Evolutionary conservation across 1,140 invertebrate genomes (phyloP).

Genomic region (Ooceraea biroi): DNA sequence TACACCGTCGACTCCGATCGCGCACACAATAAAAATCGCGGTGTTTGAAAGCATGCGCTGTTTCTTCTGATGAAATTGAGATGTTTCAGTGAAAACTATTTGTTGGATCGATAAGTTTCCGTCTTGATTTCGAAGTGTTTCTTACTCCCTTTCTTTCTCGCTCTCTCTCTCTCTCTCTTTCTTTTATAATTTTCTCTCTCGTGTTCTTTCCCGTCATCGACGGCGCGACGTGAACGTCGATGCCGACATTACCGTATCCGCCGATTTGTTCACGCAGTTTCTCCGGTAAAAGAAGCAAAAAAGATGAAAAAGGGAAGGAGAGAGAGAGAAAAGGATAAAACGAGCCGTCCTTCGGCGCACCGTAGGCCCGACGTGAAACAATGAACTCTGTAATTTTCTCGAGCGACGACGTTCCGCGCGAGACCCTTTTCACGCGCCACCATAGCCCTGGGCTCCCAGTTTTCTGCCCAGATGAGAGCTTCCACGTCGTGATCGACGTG

Average conservation of each 20-base stretch:
- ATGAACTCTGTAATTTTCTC: slow-evolving; percentile 77
- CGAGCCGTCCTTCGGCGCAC: slow-evolving; percentile 50
- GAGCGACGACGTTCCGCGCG: slow-evolving; percentile 67
- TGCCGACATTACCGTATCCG: slow-evolving; percentile 56
- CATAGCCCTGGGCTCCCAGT: slow-evolving; percentile 71
- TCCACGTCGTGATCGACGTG: slow-evolving; percentile 52
- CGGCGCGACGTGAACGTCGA: slow-evolving; percentile 48
- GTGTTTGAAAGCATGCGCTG: slow-evolving; percentile 15
- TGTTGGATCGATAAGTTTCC: not conserved
- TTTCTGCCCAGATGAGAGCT: slow-evolving; percentile 59
- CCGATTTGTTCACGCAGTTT: slow-evolving; percentile 56
- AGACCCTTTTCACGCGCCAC: slow-evolving; percentile 73
- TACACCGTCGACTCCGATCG: slow-evolving; percentile 21
- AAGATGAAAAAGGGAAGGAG: too few species aligned
- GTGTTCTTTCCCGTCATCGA: slow-evolving; percentile 28
- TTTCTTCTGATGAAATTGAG: not conserved
- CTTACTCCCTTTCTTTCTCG: too few species aligned
- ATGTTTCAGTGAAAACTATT: too few species aligned
- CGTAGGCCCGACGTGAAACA: slow-evolving; percentile 70
- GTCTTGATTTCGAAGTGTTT: not conserved
- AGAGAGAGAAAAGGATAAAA: slow-evolving; percentile 52
- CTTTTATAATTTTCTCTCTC: slow-evolving; percentile 54
- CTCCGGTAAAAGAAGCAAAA: slow-evolving; percentile 54
- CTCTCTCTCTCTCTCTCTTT: not conserved
- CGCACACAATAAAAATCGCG: slow-evolving; percentile 22